Base-by-base conservation (phyloP, 2,888 invertebrate genomes). In the Hetaerina titia region DNA sequence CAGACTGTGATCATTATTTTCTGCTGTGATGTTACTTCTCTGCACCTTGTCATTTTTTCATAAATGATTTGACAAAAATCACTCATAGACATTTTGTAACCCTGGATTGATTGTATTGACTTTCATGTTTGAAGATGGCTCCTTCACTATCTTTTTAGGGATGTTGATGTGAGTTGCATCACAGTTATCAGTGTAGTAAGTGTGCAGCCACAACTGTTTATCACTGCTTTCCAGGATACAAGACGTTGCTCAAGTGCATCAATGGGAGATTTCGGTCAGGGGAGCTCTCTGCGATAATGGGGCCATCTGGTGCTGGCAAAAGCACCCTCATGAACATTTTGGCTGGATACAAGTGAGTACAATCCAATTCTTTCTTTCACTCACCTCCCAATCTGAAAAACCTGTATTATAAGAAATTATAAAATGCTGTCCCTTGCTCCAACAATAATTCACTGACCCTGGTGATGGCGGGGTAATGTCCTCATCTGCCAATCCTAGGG, bases 201-300 rank as follows among this genome's bases (percentile, higher is more conserved):
- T 45, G 31, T 25, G 19, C 19, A n/a, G 19, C 19, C 89, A 25
- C 22, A 25, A n/a, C n/a, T 25, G 19, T 87, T 74, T 60, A 90
- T n/a, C 22, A 45, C 95, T 94, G 95, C 96, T 81, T 96, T 96
- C 81, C 96, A 97, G 97, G 98, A 13, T 98, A 98, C 96, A 99
- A 99, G 97, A 98, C 98, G 22, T 98, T 99, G 96, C 97, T 99
- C 96, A 99, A 99, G 97, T 98, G 98, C 96, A 98, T 99, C 95
- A 98, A 98, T 96, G 99, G 99, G 15, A 98, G 98, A 96, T 99
- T 99, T 96, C 97, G 98, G 96, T 98, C 98, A 95, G 99, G 99
- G n/a, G 98, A 99, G 96, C 97, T 99, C 96, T 99, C 99, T 0
- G 99, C 99, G 60, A 99, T 99, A 95, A 99, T 99, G 99, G 99